Evolutionary conservation across 2,113 vertebrate species (phyloP).

Genomic region (Rhadina sibilatrix): DNA sequence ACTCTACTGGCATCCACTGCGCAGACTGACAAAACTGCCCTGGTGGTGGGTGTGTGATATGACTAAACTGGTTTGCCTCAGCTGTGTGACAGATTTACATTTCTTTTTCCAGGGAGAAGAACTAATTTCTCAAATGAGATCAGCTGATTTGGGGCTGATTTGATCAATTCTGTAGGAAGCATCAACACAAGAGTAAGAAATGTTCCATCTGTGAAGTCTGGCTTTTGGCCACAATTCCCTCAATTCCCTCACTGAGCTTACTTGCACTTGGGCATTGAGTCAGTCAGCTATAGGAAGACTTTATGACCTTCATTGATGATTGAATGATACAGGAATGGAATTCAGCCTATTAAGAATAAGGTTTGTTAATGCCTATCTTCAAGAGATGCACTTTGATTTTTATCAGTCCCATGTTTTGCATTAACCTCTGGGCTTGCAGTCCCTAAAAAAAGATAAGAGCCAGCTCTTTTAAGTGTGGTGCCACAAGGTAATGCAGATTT

Average conservation of each 20-base stretch:
- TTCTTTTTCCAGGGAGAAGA: background rate
- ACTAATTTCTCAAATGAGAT: background rate
- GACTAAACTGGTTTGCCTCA: background rate
- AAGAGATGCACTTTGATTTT: background rate
- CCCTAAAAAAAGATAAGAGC: background rate
- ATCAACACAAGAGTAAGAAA: constrained; percentile 20
- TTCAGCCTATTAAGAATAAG: background rate
- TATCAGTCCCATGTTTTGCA: background rate
- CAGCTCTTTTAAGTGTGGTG: background rate
- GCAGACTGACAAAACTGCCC: background rate
- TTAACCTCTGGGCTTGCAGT: background rate
- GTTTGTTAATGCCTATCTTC: background rate
- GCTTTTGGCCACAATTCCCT: background rate
- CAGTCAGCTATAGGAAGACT: background rate
- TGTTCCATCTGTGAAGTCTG: background rate
- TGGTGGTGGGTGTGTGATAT: background rate
- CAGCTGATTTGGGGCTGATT: background rate
- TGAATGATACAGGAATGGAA: background rate
- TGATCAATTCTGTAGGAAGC: constrained; percentile 16
- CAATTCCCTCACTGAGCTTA: background rate
- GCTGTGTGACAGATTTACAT: background rate
- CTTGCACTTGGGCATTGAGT: background rate
- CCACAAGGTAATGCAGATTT: background rate
- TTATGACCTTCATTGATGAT: background rate
- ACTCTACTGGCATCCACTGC: background rate